Evolutionary conservation across 2,888 invertebrate genomes (phyloP), one percentile per base, ranked within the genome.

Genomic region (Galerucella nymphaeae): DNA sequence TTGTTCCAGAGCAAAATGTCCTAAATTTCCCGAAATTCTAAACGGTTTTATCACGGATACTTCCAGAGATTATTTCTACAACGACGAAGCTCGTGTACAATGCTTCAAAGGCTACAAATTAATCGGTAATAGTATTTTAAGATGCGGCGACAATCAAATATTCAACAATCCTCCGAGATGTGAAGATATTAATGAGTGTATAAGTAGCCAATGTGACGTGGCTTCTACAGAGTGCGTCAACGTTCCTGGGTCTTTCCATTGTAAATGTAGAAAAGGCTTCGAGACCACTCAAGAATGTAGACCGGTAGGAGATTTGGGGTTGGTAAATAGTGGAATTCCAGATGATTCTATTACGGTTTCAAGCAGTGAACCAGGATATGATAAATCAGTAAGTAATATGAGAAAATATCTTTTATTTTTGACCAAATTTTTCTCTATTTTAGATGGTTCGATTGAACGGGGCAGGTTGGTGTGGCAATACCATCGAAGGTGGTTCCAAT

Each of bases 221-320:
- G 94, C 95, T 0, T 96, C 96, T 0, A 97, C 97, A 0, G 95
- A 96, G 85, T 97, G 97, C 84, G 91, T 93, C 78, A 97, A 97
- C 83, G 93, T 93, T 6, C 92, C 93, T 61, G 97, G 97, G 57
- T 94, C 94, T 20, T 97, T 96, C 88, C 93, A 92, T 80, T 97
- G 97, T 83, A 94, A 95, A 80, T 97, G 97, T 82, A 91, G 93
- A 73, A 86, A 91, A 76, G 96, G 96, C 55, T 96, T 96, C 82
- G 87, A 93, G 1, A 93, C 96, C 6, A 95, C 94, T 70, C 90
- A 95, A 79, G 96, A 97, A 84, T 97, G 97, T 83, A 90, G 96
- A 79, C 96, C 96, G 0, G 94, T 96, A 48, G 94, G 94, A 6
- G 97, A 97, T 86, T 89, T 97, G 64, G 97, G 97, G 20, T 87